Evolutionary conservation across 2,888 invertebrate species (phyloP).

Genomic region (Dicranocentrus wangi): DNA sequence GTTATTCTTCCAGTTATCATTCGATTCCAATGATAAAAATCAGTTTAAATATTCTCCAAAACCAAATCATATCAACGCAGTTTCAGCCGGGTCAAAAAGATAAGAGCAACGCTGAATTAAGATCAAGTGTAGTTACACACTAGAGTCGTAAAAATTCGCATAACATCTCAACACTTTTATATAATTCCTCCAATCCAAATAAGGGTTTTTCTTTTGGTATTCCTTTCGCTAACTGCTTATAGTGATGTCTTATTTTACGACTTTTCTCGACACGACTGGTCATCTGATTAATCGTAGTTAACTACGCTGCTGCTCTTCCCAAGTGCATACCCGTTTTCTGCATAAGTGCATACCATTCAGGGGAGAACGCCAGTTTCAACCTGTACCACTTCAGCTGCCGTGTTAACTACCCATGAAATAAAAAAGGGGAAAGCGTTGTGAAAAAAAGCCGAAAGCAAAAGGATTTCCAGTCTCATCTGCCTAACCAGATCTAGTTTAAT

Average conservation of each 20-base stretch:
- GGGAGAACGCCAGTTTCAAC: neutral
- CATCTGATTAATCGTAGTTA: conserved; percentile 28
- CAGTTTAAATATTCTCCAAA: neutral
- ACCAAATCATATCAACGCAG: neutral
- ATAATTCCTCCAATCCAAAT: conserved; percentile 30
- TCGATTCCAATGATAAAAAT: neutral
- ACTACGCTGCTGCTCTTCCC: conserved; percentile 5
- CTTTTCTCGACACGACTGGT: conserved; percentile 32
- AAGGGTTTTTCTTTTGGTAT: conserved; percentile 7
- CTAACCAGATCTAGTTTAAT: conserved; percentile 59
- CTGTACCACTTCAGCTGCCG: conserved; percentile 14
- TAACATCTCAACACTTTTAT: neutral
- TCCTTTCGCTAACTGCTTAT: neutral
- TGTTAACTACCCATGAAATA: conserved; percentile 48
- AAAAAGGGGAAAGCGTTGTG: conserved; percentile 4
- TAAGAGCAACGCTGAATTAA: neutral
- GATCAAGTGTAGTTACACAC: neutral
- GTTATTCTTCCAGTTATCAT: neutral
- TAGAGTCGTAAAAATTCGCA: conserved; percentile 27
- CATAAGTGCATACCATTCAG: neutral
- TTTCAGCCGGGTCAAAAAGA: neutral
- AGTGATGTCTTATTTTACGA: conserved; percentile 35
- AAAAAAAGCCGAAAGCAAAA: conserved; percentile 54
- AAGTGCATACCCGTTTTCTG: conserved; percentile 1
- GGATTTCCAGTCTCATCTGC: conserved; percentile 34